Base-by-base conservation (phyloP, 2,888 invertebrate genomes). In the Amaurobius ferox region DNA sequence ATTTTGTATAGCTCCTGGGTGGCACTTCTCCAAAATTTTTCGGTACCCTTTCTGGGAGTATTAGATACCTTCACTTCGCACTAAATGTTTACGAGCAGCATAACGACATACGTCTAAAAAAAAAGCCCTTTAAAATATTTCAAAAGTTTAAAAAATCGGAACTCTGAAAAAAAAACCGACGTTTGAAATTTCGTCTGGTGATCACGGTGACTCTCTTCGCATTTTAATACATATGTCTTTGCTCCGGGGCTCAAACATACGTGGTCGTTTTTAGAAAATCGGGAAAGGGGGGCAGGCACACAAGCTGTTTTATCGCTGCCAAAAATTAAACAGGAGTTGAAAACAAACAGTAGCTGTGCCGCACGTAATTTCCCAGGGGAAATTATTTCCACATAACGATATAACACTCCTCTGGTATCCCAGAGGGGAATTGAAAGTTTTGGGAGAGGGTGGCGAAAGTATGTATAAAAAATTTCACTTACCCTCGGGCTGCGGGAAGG, bases 331-430 rank as follows among this genome's bases (percentile, higher is more conserved):
- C 72, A 72, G 67, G 71, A 77, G 70, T 85, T 72, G 83, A 85
- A 85, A 85, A 85, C 83, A 85, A 85, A 85, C 83, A 85, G 29
- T 28, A 48, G 64, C 35, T 48, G 26, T 48, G 30, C 48, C 71
- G 77, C 77, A 48, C 64, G 55, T 85, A 85, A 85, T 85, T 85
- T 85, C 83, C 83, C 83, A 55, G 35, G 83, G 83, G 83, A 77
- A 85, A 85, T 85, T 76, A 74, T 67, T 72, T 64, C 77, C 71
- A 55, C 77, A 77, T 72, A 85, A 85, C 72, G 77, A 72, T 74
- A 85, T 85, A 85, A 85, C 83, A 85, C 83, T 85, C 83, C 71
- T 28, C 62, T 64, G 66, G 68, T 40, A 30, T 48, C 79, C 64
- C 79, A n/a, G 9, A 32, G 77, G 32, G 23, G 7, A 32, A n/a